Conservation (phyloP, 2,797 vertebrate genomes). For the Tapera naevia region DNA sequence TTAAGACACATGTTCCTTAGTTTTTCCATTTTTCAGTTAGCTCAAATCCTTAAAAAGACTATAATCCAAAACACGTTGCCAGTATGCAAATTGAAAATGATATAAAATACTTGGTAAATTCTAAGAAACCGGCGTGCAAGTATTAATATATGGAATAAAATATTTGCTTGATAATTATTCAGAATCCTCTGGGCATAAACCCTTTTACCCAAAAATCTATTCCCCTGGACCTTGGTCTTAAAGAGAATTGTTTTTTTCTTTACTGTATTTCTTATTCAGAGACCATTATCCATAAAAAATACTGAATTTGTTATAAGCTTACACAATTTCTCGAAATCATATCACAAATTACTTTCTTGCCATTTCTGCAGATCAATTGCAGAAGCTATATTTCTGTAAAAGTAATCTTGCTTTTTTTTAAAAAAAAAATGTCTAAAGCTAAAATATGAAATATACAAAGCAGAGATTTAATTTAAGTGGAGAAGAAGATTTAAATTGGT, state of each 20-base stretch:
- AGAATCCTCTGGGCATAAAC: background rate
- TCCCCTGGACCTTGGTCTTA: background rate
- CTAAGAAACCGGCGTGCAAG: background rate
- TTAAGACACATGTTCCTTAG: background rate
- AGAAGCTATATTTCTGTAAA: background rate
- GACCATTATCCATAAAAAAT: background rate
- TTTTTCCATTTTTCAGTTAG: background rate
- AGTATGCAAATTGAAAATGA: background rate
- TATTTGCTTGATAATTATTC: background rate
- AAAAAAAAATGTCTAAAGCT: background rate
- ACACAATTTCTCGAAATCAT: background rate
- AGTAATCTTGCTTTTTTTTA: background rate
- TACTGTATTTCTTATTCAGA: background rate
- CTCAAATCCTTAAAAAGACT: background rate
- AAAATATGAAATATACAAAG: background rate
- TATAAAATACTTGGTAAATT: background rate
- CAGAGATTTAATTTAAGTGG: background rate
- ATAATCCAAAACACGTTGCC: background rate
- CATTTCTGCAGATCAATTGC: background rate
- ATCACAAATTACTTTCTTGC: background rate
- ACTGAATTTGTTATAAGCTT: background rate
- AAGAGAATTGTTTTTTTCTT: background rate
- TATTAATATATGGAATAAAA: background rate
- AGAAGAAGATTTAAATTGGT: background rate
- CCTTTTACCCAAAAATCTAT: background rate